These are phyloP conservation scores for Electrona antarctica DNA, from an alignment of 2,113 vertebrate species.

Conservation along the genomic window DNA sequence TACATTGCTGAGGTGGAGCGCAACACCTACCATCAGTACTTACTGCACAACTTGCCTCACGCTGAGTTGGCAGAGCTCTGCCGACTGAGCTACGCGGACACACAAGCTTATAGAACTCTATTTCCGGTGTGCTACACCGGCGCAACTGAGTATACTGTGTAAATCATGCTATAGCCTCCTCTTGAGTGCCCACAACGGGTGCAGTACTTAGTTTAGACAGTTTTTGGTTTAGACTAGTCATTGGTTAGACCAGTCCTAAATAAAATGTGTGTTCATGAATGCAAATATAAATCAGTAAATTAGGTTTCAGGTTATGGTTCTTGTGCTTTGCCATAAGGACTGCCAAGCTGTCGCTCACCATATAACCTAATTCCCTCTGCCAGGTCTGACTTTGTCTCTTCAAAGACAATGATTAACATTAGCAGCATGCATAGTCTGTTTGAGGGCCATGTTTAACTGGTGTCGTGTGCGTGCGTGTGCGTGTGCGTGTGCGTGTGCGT, in stretches of 20 bases:
- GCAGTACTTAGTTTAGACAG: no score
- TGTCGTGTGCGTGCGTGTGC: no score
- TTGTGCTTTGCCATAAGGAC: slow-evolving; percentile 16
- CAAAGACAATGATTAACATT: slow-evolving; percentile 24
- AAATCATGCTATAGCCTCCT: not conserved
- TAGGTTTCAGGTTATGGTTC: slow-evolving; percentile 9
- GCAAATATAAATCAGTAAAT: slow-evolving; percentile 1
- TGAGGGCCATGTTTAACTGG: slow-evolving; percentile 4
- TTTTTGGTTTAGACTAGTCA: no score
- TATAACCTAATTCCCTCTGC: not conserved
- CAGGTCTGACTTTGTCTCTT: slow-evolving; percentile 5
- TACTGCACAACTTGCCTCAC: no score
- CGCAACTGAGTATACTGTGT: no score
- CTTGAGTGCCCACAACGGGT: not conserved
- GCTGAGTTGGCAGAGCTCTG: no score
- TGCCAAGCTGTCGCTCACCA: not conserved
- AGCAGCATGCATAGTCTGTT: not conserved
- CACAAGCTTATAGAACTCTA: no score
- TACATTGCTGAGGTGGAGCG: no score
- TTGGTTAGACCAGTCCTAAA: not conserved
- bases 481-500: not conserved
- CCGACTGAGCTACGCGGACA: no score
- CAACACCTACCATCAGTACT: no score
- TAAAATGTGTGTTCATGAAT: not conserved
- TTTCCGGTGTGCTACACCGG: no score